Percentiles rank a stretch among this genome's conserved stretches.
Conservation (phyloP, 2,113 vertebrate species). For the Semicossyphus pulcher region DNA sequence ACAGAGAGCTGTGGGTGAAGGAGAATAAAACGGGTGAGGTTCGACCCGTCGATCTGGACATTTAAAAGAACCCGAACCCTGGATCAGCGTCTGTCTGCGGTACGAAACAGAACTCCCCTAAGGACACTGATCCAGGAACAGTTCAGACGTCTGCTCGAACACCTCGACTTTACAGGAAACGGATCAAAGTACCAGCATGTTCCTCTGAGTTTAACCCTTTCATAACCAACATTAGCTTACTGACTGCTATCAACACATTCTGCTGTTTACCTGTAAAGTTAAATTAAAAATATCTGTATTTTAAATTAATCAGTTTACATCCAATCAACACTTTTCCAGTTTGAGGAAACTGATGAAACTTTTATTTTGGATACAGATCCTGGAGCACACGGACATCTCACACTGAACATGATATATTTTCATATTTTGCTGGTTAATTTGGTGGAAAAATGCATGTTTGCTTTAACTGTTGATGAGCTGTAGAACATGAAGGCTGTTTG, state of each 20-base stretch:
- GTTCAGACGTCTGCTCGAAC: conserved; percentile 48
- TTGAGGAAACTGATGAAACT: conserved; percentile 57
- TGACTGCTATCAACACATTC: conserved; percentile 65
- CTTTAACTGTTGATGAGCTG: conserved; percentile 50
- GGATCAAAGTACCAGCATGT: conserved; percentile 74
- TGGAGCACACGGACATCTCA: conserved; percentile 54
- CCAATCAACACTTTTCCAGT: conserved; percentile 55
- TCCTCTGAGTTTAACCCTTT: conserved; percentile 57
- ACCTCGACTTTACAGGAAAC: conserved; percentile 16
- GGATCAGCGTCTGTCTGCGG: conserved; percentile 33
- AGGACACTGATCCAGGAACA: conserved; percentile 49
- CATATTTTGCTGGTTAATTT: conserved; percentile 77
- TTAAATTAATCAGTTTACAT: conserved; percentile 53
- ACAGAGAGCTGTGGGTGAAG: conserved; percentile 98
- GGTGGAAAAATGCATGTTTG: conserved; percentile 78
- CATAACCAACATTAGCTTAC: conserved; percentile 61
- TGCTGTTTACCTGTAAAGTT: conserved; percentile 70
- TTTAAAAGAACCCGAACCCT: conserved; percentile 82
- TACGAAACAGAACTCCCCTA: conserved; percentile 31
- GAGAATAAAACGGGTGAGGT: conserved; percentile 96
- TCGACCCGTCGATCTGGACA: conserved; percentile 97
- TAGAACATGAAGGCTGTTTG: conserved; percentile 50
- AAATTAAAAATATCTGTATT: conserved; percentile 58
- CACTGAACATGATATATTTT: conserved; percentile 79
- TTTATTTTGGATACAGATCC: conserved; percentile 70